phyloP scores from a whole-genome alignment of 2,113 vertebrate genomes.

The Eublepharis macularius region DNA sequence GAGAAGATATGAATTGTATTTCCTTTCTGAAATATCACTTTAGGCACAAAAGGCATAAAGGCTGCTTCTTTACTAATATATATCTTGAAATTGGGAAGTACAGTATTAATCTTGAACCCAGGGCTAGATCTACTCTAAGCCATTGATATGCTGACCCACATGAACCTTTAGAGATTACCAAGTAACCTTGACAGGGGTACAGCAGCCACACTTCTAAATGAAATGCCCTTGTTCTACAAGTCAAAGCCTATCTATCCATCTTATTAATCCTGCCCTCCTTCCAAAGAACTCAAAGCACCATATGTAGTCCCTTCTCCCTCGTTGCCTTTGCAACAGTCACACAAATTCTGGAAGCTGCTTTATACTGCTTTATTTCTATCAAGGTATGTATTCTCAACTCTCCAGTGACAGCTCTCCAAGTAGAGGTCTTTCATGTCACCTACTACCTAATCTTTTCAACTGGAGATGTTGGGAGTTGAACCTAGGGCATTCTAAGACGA shows the following conservation, averaged over 20 bases:
- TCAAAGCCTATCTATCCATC: background rate
- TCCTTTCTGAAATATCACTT: slow-evolving; percentile 20
- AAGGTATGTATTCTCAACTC: too few relatives aligned
- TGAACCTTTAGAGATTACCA: background rate
- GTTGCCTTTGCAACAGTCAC: too few relatives aligned
- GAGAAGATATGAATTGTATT: slow-evolving; percentile 5
- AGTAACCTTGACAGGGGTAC: background rate
- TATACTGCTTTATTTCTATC: too few relatives aligned
- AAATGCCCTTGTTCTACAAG: background rate
- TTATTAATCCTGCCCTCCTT: too few relatives aligned
- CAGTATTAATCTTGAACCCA: background rate
- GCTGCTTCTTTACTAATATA: background rate
- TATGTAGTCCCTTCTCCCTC: too few relatives aligned
- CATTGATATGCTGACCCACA: background rate
- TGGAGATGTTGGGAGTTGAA: too few relatives aligned
- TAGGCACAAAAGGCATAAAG: background rate
- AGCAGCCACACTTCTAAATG: background rate
- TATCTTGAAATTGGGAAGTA: background rate
- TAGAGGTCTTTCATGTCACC: too few relatives aligned
- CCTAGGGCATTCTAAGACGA: too few relatives aligned
- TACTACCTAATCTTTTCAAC: too few relatives aligned
- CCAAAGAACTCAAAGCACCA: too few relatives aligned
- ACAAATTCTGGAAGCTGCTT: too few relatives aligned
- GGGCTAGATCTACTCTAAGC: background rate
- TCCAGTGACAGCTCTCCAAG: too few relatives aligned